phyloP scores from a whole-genome alignment of 2,797 vertebrate species.

The Microctenopoma lineatum region DNA sequence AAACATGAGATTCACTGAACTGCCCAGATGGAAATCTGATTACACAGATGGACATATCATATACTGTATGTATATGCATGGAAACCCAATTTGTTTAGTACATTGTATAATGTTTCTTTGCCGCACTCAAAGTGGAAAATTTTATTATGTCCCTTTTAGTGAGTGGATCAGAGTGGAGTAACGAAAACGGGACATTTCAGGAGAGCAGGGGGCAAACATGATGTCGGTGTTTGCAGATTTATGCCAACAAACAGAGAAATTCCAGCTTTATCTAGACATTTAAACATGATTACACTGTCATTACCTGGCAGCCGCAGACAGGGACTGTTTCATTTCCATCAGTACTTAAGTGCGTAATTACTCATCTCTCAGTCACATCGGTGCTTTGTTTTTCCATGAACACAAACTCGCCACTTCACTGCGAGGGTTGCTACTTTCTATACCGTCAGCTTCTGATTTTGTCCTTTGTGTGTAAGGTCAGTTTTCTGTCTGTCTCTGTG shows the following conservation, averaged over 20 bases:
- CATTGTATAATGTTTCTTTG: conserved; percentile 44
- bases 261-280: conserved; percentile 29
- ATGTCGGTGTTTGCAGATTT: conserved; percentile 21
- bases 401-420: conserved; percentile 15
- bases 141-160: conserved; percentile 36
- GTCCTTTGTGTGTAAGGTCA: conserved; percentile 11
- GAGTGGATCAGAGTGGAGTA: conserved; percentile 21
- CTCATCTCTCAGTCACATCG: not conserved
- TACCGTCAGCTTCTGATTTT: not conserved
- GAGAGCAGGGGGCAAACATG: not conserved
- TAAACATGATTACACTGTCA: conserved; percentile 31
- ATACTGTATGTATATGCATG: not conserved
- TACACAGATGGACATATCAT: conserved; percentile 34
- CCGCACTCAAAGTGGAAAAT: conserved; percentile 41
- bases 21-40: conserved; percentile 30
- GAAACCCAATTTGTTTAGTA: conserved; percentile 7
- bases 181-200: conserved; percentile 11
- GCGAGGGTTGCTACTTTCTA: conserved; percentile 7
- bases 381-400: conserved; percentile 23
- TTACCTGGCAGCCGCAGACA: conserved; percentile 46
- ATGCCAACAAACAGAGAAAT: conserved; percentile 32
- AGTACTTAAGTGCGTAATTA: conserved; percentile 15
- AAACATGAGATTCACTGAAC: not conserved
- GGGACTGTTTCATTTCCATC: conserved; percentile 45
- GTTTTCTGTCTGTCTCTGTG: conserved; percentile 14